These are phyloP conservation scores for Sialia sialis DNA, from an alignment of 2,113 vertebrate genomes.

Conservation along the genomic window DNA sequence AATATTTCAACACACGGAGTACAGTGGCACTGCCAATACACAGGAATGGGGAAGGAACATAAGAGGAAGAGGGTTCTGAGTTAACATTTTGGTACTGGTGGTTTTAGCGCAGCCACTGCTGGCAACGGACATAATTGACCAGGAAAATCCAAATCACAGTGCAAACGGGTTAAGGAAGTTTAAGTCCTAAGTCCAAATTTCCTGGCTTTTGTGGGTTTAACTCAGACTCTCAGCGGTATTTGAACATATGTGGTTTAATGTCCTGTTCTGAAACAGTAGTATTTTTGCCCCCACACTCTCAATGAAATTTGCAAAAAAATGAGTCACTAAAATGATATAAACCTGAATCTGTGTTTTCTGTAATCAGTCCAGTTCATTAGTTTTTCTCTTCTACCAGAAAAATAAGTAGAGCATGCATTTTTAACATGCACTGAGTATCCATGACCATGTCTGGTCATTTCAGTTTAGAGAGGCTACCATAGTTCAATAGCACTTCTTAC, in stretches of 20 bases:
- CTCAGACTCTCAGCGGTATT: background rate
- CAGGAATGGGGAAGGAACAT: background rate
- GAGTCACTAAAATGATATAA: background rate
- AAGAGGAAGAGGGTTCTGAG: background rate
- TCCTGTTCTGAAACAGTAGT: background rate
- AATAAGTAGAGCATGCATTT: background rate
- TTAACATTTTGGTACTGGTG: background rate
- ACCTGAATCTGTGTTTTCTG: background rate
- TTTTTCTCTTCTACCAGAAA: background rate
- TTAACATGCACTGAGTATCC: background rate
- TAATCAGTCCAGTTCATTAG: background rate
- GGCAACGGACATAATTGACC: background rate
- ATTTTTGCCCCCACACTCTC: background rate
- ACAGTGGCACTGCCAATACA: background rate
- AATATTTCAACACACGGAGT: background rate
- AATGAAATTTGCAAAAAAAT: background rate
- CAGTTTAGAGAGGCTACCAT: background rate
- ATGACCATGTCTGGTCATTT: background rate
- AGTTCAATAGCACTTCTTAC: background rate
- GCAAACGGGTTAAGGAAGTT: constrained; percentile 48
- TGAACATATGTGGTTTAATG: background rate
- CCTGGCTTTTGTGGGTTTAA: constrained; percentile 32
- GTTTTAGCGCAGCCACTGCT: background rate
- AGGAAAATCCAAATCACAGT: constrained; percentile 10
- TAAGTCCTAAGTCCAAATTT: constrained; percentile 19